phyloP scores from a whole-genome alignment of 2,797 vertebrate species.

The Lacerta bilineata region DNA sequence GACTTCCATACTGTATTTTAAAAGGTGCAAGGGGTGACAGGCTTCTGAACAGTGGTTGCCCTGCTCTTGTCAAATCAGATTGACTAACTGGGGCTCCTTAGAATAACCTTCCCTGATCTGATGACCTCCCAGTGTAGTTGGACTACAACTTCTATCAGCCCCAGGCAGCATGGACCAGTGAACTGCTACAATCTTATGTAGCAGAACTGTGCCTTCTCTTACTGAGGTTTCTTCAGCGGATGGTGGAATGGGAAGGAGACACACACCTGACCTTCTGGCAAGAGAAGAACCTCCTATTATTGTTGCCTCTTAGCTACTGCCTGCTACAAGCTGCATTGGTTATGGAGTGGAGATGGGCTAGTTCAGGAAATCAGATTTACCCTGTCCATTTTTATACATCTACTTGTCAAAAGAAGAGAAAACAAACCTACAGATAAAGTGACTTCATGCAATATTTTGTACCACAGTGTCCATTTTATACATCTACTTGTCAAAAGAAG shows the following conservation, averaged over 20 bases:
- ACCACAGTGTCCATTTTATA: not conserved
- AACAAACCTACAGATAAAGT: not conserved
- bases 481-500: not conserved
- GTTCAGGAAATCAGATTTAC: not conserved
- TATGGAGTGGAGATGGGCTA: not conserved
- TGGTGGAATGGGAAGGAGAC: too few species aligned
- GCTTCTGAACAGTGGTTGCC: not conserved
- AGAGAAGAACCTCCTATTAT: not conserved
- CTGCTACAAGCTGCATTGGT: not conserved
- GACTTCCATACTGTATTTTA: not conserved
- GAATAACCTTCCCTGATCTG: too few species aligned
- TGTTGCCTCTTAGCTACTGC: not conserved
- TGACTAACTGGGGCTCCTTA: not conserved
- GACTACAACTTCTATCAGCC: too few species aligned
- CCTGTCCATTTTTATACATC: not conserved
- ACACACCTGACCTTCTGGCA: too few species aligned
- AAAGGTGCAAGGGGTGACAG: not conserved
- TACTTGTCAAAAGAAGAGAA: not conserved
- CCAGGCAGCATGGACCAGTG: too few species aligned
- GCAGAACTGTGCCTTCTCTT: not conserved
- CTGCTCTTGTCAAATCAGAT: not conserved
- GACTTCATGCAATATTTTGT: not conserved
- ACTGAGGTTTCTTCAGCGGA: not conserved
- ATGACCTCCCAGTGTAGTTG: too few species aligned
- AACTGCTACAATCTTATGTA: too few species aligned